Evolutionary conservation across 2,113 vertebrate genomes (phyloP).

Genomic region (Ailurus styani): DNA sequence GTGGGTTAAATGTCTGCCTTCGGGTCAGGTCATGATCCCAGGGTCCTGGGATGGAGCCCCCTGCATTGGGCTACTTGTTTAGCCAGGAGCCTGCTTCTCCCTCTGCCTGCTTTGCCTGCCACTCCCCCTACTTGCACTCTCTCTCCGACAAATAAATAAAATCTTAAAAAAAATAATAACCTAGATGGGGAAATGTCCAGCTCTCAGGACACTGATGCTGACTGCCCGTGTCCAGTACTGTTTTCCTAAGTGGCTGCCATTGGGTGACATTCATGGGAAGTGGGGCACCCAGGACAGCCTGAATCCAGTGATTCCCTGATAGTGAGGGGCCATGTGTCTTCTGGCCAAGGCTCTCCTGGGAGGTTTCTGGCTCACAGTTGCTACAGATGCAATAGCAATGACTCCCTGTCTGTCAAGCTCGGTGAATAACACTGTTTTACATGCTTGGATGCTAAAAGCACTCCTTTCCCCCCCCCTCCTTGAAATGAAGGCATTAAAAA

Average conservation of each 20-base stretch:
- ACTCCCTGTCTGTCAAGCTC: not conserved
- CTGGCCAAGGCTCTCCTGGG: not conserved
- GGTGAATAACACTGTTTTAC: conserved; percentile 38
- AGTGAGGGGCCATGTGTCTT: not conserved
- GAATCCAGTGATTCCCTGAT: not conserved
- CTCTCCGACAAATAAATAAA: not conserved
- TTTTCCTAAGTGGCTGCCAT: not conserved
- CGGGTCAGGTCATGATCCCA: not conserved
- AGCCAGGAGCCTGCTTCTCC: not conserved
- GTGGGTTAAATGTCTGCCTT: not conserved
- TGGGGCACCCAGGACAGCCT: not conserved
- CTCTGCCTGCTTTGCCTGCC: not conserved
- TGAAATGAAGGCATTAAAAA: conserved; percentile 55
- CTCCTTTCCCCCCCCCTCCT: no score
- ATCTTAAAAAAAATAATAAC: not conserved
- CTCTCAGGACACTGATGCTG: not conserved
- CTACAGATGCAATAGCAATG: not conserved
- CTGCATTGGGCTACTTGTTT: not conserved
- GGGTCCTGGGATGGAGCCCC: not conserved
- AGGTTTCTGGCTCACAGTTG: conserved; percentile 10
- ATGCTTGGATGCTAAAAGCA: conserved; percentile 16
- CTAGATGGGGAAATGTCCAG: not conserved
- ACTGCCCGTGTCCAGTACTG: not conserved
- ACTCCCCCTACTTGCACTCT: not conserved
- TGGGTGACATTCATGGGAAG: not conserved